These are phyloP conservation scores for Proales similis DNA, from an alignment of 1,140 invertebrate species.

Conservation along the genomic window DNA sequence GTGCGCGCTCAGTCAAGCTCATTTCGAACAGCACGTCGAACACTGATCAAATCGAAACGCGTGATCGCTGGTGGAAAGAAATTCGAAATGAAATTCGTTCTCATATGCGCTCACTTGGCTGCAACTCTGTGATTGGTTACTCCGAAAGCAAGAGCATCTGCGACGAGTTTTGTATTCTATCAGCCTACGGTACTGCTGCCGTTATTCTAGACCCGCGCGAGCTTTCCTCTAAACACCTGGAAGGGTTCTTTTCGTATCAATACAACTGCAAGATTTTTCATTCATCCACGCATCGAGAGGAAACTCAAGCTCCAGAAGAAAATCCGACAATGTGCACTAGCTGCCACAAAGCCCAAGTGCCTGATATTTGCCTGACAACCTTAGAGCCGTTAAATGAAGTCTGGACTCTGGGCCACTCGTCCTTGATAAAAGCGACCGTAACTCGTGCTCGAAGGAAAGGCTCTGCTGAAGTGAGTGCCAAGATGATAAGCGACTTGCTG, in stretches of 20 bases:
- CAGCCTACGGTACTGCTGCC: slow-evolving; percentile 83
- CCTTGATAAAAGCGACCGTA: slow-evolving; percentile 14
- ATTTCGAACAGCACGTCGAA: slow-evolving; percentile 62
- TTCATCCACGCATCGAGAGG: neutral
- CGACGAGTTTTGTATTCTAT: slow-evolving; percentile 87
- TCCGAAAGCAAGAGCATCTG: slow-evolving; percentile 79
- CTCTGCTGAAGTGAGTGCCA: slow-evolving; percentile 72
- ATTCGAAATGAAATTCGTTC: slow-evolving; percentile 83
- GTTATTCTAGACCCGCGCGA: slow-evolving; percentile 56
- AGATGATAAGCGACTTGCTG: slow-evolving; percentile 75
- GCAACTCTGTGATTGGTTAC: slow-evolving; percentile 88
- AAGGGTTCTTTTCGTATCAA: neutral
- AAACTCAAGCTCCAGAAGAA: slow-evolving; percentile 2
- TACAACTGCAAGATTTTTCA: slow-evolving; percentile 8
- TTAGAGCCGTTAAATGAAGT: slow-evolving; percentile 72
- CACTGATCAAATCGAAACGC: slow-evolving; percentile 75
- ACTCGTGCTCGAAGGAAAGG: slow-evolving; percentile 14
- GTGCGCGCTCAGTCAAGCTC: slow-evolving; percentile 70
- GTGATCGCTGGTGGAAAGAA: slow-evolving; percentile 91
- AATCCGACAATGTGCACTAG: slow-evolving; percentile 64
- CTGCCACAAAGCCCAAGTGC: slow-evolving; percentile 71
- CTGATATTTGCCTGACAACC: slow-evolving; percentile 79
- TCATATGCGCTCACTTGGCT: slow-evolving; percentile 76
- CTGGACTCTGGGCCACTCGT: slow-evolving; percentile 50
- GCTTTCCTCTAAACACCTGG: neutral